Conservation (phyloP, 2,888 invertebrate genomes). For the Pachydiplax longipennis region DNA sequence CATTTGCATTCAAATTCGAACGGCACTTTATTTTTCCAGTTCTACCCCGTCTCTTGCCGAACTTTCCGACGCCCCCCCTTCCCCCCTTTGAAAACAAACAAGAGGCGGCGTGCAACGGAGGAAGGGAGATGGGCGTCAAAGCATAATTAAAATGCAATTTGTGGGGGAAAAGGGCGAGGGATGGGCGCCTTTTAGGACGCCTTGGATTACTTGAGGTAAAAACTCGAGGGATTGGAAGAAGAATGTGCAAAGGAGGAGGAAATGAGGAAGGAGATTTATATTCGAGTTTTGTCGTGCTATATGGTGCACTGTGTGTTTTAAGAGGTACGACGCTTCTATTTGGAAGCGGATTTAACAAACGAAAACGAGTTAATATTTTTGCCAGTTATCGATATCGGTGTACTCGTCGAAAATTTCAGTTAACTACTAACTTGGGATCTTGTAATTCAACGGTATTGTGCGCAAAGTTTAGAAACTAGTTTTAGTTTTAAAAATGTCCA, state of each 20-base stretch:
- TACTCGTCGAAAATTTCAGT: no score
- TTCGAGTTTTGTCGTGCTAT: no score
- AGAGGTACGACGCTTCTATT: no score
- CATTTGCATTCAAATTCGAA: constrained; percentile 53
- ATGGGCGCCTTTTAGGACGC: constrained; percentile 38
- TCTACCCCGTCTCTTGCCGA: background rate
- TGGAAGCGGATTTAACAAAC: no score
- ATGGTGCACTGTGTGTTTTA: no score
- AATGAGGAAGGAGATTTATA: background rate
- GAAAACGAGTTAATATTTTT: no score
- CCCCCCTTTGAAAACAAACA: constrained; percentile 17
- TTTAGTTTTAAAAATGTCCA: no score
- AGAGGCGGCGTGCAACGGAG: constrained; percentile 45
- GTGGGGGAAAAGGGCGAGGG: constrained; percentile 49
- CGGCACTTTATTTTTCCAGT: constrained; percentile 52
- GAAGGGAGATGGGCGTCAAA: constrained; percentile 24
- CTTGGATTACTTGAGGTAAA: background rate
- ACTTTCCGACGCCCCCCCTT: background rate
- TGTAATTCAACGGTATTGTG: no score
- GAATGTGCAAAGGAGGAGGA: background rate
- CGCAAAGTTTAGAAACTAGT: no score
- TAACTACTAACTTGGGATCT: no score
- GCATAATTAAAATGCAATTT: constrained; percentile 44
- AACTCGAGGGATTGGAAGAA: background rate
- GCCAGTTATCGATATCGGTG: no score